Conservation (phyloP, 2,888 invertebrate species). For the Gerris lacustris region DNA sequence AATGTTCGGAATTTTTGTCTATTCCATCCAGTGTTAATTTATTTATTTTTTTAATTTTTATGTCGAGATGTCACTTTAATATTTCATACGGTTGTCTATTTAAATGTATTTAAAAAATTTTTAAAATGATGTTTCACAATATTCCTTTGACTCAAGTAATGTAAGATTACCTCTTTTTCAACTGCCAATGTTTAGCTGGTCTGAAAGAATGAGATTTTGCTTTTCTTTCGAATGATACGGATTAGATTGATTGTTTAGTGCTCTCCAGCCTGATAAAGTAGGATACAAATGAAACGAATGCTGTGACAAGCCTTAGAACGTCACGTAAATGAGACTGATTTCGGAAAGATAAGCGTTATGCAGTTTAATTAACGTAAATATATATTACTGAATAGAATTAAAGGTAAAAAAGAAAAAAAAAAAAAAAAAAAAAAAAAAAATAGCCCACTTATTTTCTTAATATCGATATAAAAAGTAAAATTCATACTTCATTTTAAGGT, state of each 20-base stretch:
- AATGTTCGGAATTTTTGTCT: constrained; percentile 12
- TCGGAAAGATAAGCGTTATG: constrained; percentile 20
- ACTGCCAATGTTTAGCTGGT: constrained; percentile 3
- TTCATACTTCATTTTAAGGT: neutral
- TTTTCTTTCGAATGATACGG: neutral
- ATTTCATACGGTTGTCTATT: constrained; percentile 3
- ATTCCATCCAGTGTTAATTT: constrained; percentile 22
- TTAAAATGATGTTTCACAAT: neutral
- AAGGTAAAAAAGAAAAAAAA: neutral
- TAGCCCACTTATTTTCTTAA: constrained; percentile 2
- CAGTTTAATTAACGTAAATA: constrained; percentile 20
- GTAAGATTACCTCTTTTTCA: neutral
- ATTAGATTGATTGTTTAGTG: neutral
- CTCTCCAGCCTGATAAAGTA: too few species aligned
- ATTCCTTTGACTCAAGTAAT: neutral
- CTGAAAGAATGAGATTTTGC: neutral
- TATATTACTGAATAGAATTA: constrained; percentile 14
- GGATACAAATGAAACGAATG: constrained; percentile 20
- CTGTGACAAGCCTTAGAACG: constrained; percentile 27
- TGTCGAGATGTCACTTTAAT: constrained; percentile 9
- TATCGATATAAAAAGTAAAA: neutral
- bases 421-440: neutral
- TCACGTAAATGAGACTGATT: constrained; percentile 27
- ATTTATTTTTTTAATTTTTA: constrained; percentile 10
- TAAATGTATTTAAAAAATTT: neutral